Evolutionary conservation across 2,888 invertebrate species (phyloP), one percentile per base, ranked within the genome.

Genomic region (Drosophila niveifrons): DNA sequence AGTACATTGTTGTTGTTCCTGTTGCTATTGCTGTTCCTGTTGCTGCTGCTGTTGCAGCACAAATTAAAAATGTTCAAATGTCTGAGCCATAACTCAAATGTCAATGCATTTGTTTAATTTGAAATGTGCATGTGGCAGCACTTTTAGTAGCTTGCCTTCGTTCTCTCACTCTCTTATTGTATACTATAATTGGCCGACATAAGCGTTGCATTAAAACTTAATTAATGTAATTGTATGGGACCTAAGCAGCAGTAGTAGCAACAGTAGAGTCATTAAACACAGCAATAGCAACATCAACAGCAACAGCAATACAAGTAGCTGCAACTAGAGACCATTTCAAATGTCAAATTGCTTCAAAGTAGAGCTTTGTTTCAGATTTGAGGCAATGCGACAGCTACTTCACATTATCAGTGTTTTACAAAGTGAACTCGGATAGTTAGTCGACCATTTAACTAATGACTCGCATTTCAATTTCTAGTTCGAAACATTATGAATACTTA

Each of bases 1-100:
- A 76, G 55, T 36, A 36, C 46, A 10, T 46, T 43, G 41, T 44
- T 62, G 43, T 55, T 34, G 51, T 28, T 65, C 28, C 52, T 63
- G 44, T 41, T 44, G 44, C 29, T 63, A 57, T 15, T 68, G 44
- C 15, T 62, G 47, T 23, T 23, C 4, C 23, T 15, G 59, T 13
- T 53, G 53, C 53, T 59, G 10, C 23, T 23, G 23, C 23, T 23
- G 69, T 62, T 78, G 69, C 72, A 64, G 72, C 67, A 68, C 72
- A 85, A 82, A 88, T 85, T 88, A 81, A 85, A 85, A 85, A 85
- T 75, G 74, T 71, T 76, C 75, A 77, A 81, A 79, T 83, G 82
- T 78, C 70, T 73, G 75, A 34, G 70, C 71, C 77, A 85, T 85
- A 85, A 88, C 70, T 79, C 85, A 85, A 79, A 85, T 82, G 81